Conservation (phyloP, 2,797 vertebrate species). For the Hipposideros larvatus region DNA sequence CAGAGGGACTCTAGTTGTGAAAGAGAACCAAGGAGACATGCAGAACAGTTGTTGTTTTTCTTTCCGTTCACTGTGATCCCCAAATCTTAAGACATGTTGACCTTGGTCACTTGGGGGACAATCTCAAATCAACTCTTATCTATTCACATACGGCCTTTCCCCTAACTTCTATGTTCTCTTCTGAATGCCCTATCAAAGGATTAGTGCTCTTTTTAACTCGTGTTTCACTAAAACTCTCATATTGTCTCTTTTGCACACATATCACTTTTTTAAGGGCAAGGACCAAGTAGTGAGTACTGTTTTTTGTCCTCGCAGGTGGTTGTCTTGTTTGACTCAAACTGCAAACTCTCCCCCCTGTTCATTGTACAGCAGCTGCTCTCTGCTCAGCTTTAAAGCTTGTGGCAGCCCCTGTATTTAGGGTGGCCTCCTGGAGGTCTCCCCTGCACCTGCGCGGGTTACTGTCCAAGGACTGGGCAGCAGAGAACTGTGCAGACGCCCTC, state of each 20-base stretch:
- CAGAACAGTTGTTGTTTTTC: neutral
- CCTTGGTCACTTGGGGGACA: neutral
- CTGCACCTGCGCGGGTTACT: neutral
- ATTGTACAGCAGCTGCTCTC: neutral
- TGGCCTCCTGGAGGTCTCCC: no score
- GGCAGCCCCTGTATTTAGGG: neutral
- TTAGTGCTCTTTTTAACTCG: neutral
- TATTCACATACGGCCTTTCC: neutral
- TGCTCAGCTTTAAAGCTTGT: neutral
- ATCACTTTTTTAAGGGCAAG: neutral
- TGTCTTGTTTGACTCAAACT: no score
- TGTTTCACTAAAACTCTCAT: neutral
- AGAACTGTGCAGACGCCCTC: no score
- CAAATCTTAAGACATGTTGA: neutral
- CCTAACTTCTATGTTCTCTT: neutral
- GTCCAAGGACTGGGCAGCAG: neutral
- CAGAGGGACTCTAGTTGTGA: rapidly evolving
- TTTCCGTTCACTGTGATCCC: neutral
- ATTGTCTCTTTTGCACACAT: neutral
- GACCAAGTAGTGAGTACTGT: rapidly evolving
- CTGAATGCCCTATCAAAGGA: neutral
- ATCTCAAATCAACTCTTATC: neutral
- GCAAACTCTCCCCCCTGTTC: no score
- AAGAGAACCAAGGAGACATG: neutral
- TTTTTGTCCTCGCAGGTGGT: neutral